Percentiles rank a stretch among this genome's conserved stretches.
Conservation (phyloP, 1,140 invertebrate species). For the Rhopalosiphum maidis region DNA sequence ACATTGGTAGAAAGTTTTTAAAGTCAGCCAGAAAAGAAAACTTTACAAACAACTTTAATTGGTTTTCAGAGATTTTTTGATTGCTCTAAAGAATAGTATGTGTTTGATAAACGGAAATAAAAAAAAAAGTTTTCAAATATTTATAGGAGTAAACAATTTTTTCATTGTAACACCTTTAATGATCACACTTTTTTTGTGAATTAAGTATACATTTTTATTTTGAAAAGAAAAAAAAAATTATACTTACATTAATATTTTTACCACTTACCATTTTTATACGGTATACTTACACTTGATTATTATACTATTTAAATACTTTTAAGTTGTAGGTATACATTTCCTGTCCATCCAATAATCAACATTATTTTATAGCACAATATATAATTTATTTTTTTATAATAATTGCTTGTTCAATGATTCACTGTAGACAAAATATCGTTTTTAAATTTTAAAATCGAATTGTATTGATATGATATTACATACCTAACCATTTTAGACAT, state of each 20-base stretch:
- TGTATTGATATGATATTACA: no score
- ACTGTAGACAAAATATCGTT: background rate
- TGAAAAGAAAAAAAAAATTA: background rate
- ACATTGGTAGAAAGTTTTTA: constrained; percentile 17
- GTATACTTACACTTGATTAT: background rate
- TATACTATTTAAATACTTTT: background rate
- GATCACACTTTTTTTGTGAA: background rate
- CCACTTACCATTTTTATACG: background rate
- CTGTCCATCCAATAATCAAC: background rate
- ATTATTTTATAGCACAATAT: background rate
- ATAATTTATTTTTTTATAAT: background rate
- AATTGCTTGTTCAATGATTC: background rate
- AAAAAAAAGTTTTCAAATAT: constrained; percentile 37
- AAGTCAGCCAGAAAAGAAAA: background rate
- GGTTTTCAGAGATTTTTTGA: constrained; percentile 10
- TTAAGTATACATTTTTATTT: background rate
- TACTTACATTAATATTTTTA: background rate
- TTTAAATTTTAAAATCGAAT: background rate
- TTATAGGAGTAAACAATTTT: constrained; percentile 6
- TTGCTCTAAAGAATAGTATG: constrained; percentile 3
- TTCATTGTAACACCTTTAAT: background rate
- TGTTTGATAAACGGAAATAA: constrained; percentile 24
- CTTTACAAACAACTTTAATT: constrained; percentile 33
- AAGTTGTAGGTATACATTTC: background rate
- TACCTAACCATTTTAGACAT: no score